Conservation (phyloP, 2,113 vertebrate species). For the Poicephalus meyeri region DNA sequence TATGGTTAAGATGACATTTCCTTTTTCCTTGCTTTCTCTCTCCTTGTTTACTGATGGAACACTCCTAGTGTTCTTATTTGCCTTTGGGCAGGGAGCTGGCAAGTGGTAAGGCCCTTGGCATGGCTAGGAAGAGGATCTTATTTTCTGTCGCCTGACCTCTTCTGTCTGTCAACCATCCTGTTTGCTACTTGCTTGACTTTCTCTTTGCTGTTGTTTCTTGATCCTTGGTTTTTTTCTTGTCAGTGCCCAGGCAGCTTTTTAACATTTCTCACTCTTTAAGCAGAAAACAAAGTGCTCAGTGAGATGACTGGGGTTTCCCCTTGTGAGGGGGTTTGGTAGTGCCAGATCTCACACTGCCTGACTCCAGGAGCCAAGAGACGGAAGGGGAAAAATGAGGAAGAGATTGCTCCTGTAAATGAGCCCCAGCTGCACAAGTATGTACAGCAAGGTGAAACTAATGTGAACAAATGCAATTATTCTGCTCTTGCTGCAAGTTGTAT, state of each 20-base stretch:
- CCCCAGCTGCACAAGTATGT: neutral
- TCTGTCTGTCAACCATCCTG: neutral
- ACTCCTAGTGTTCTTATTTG: neutral
- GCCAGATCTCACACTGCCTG: neutral
- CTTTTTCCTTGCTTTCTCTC: neutral
- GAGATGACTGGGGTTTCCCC: neutral
- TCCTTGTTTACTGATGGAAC: neutral
- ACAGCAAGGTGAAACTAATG: neutral
- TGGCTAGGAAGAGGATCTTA: neutral
- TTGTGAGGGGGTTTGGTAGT: neutral
- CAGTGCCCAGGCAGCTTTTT: neutral
- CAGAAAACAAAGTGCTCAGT: neutral
- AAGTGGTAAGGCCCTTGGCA: neutral
- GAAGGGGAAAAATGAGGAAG: neutral
- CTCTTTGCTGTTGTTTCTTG: neutral
- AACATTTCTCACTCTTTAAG: neutral
- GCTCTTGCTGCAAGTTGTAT: neutral
- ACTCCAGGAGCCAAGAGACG: neutral
- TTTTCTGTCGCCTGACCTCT: neutral
- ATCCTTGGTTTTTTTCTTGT: neutral
- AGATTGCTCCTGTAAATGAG: neutral
- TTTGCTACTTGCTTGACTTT: neutral
- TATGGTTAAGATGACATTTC: conserved; percentile 28
- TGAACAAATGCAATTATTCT: neutral
- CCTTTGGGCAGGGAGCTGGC: neutral